Base-by-base conservation (phyloP, 2,113 vertebrate genomes). In the Helogale parvula region DNA sequence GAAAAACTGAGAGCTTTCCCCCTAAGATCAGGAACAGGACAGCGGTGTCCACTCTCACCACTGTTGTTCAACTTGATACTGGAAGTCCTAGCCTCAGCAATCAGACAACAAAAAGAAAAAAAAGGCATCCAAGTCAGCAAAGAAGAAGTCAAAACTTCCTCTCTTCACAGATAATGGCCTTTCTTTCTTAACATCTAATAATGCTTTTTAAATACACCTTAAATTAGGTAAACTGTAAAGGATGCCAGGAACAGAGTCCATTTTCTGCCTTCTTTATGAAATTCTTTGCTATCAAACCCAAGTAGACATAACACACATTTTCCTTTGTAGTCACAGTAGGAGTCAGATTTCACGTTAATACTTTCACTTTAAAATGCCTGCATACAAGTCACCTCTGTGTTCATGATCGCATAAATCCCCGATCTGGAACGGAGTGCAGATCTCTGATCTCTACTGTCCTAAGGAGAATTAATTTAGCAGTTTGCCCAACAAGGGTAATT, bases 151-250 rank as follows among this genome's bases (percentile, higher is more conserved):
- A 60, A 60, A 60, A 60, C 57, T 60, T 60, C 8, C 57, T 8
- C 57, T 60, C 21, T 60, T 60, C 57, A 60, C 21, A 9, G 57
- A 96, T 93, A 95, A 97, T 68, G 95, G 93, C 13, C 80, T 97
- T 97, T 92, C 38, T 69, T 82, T 96, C 41, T 90, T 79, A 93
- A 35, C 92, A 96, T 80, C 81, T 72, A 31, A 81, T 95, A 95
- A 38, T 3, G 15, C 89, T 97, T 94, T 79, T 74, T 97, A 79
- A 80, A 95, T 31, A 95, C 90, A 79, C 85, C 82, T 96, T 98
- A 97, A 97, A 90, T 93, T 95, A 97, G 79, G 60, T 71, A 90
- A 33, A 88, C 83, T 52, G 3, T n/a, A 63, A 93, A 93, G 63
- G 29, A 66, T 29, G 4, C 19, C 16, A 0, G 21, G 50, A 50